Percentiles rank a stretch among this genome's conserved stretches.
These are phyloP conservation scores for Lates japonicus DNA, from an alignment of 2,797 vertebrate species.

Conservation along the genomic window DNA sequence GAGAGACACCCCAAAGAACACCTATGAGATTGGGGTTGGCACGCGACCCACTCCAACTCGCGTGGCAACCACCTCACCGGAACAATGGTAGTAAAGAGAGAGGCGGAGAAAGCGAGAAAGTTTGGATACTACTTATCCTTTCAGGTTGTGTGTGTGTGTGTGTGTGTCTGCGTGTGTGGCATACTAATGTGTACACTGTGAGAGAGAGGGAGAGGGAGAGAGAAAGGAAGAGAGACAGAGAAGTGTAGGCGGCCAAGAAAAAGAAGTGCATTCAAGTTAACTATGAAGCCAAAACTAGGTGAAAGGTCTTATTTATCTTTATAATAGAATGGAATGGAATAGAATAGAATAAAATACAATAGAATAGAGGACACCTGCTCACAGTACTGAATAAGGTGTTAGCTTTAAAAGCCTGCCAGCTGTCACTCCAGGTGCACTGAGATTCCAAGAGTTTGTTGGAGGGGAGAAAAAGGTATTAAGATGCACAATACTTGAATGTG, in stretches of 20 bases:
- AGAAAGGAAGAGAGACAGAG: slow-evolving; percentile 43
- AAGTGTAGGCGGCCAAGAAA: slow-evolving; percentile 65
- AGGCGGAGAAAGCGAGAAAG: slow-evolving; percentile 76
- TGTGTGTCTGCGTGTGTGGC: slow-evolving; percentile 40
- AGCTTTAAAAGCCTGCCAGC: slow-evolving; percentile 53
- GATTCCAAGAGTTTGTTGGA: slow-evolving; percentile 24
- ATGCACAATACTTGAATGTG: background rate
- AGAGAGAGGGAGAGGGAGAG: slow-evolving; percentile 24
- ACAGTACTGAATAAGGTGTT: slow-evolving; percentile 59
- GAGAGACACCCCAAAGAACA: slow-evolving; percentile 79
- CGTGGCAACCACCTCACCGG: slow-evolving; percentile 81
- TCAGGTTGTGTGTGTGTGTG: slow-evolving; percentile 63
- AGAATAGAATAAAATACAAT: slow-evolving; percentile 45
- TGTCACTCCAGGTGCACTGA: slow-evolving; percentile 65
- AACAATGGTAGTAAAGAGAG: slow-evolving; percentile 82
- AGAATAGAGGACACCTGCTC: slow-evolving; percentile 65
- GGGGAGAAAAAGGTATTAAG: background rate
- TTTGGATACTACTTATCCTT: slow-evolving; percentile 84
- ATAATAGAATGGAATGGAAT: slow-evolving; percentile 45
- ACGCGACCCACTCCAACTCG: slow-evolving; percentile 84
- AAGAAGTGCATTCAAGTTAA: slow-evolving; percentile 64
- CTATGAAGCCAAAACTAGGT: slow-evolving; percentile 64
- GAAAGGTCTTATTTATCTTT: slow-evolving; percentile 73
- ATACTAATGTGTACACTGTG: slow-evolving; percentile 67
- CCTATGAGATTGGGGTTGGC: slow-evolving; percentile 86